Evolutionary conservation across 2,797 vertebrate species (phyloP), one percentile per base, ranked within the genome.

Genomic region (Coregonus ussuriensis): DNA sequence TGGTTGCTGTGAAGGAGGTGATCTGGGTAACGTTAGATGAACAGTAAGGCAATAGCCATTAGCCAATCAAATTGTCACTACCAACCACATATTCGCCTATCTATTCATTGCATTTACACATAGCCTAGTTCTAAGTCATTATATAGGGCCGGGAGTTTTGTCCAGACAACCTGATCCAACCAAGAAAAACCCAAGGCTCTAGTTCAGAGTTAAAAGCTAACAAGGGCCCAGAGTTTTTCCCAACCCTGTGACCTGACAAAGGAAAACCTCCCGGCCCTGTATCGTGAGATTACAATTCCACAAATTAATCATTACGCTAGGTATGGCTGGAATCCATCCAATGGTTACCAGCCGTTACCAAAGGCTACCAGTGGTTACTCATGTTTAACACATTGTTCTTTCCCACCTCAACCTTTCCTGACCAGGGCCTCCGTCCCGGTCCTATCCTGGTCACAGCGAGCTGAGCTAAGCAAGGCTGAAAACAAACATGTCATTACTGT

Each of bases 1-100:
- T 18, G 1, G 7, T 6, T 29, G 31, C 15, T 41, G 51, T 63
- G 67, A 62, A 62, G 69, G 72, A 63, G 78, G 75, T 54, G 47
- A 71, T 71, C 75, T 77, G 68, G 75, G 68, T 71, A 71, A 16
- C 5, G 15, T 37, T 33, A 66, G 13, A 66, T 66, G 18, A 59
- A 59, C 54, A 59, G 53, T 18, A 54, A 4, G 14, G 53, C 41
- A 47, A 15, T 54, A 54, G 4, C 18, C 54, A 59, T 59, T n/a
- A 7, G 54, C 54, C 54, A 18, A n/a, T 59, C n/a, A 18, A 7
- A 59, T n/a, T 59, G 18, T 59, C 18, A 59, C 53, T 54, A 16
- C 53, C 41, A 47, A 47, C 41, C 53, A 18, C 54, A 59, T n/a
- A 59, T n/a, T 59, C 2, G 1, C 54, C 2, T 59, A n/a, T n/a